Evolutionary conservation across 2,113 vertebrate species (phyloP).

Genomic region (Gobius niger): DNA sequence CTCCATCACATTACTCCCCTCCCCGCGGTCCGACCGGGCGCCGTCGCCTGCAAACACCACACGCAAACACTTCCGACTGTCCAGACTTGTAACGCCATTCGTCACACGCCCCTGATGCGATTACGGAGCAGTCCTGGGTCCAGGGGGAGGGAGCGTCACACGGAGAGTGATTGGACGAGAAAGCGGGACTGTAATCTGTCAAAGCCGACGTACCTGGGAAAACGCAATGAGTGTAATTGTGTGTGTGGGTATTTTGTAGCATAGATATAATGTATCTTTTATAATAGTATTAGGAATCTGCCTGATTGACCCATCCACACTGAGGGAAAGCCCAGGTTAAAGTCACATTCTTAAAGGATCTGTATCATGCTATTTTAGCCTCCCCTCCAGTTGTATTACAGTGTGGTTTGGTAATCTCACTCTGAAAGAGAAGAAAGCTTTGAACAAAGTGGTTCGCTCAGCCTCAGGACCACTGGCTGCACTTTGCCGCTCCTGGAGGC

Average conservation of each 20-base stretch:
- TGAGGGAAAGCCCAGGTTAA: no score
- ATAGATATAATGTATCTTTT: no score
- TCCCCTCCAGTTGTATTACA: no score
- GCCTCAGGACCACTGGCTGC: no score
- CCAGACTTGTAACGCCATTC: slow-evolving; percentile 71
- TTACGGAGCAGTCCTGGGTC: slow-evolving; percentile 55
- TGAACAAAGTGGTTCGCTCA: no score
- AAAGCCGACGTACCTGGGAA: slow-evolving; percentile 3
- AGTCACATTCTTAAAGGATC: no score
- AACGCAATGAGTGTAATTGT: no score
- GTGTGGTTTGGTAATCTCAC: no score
- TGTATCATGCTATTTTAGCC: no score
- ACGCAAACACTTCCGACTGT: slow-evolving; percentile 60
- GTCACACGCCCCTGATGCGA: slow-evolving; percentile 71
- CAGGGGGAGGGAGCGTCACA: slow-evolving; percentile 35
- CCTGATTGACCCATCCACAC: background rate
- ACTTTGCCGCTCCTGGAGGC: no score
- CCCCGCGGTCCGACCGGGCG: slow-evolving; percentile 52
- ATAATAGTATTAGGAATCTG: background rate
- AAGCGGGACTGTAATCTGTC: slow-evolving; percentile 62
- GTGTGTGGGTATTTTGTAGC: no score
- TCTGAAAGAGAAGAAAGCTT: no score
- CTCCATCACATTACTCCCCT: slow-evolving; percentile 56
- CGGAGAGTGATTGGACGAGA: slow-evolving; percentile 45
- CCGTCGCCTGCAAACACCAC: slow-evolving; percentile 61